Evolutionary conservation across 2,888 invertebrate species (phyloP), one percentile per base, ranked within the genome.

Genomic region (Diadegma fenestrale): DNA sequence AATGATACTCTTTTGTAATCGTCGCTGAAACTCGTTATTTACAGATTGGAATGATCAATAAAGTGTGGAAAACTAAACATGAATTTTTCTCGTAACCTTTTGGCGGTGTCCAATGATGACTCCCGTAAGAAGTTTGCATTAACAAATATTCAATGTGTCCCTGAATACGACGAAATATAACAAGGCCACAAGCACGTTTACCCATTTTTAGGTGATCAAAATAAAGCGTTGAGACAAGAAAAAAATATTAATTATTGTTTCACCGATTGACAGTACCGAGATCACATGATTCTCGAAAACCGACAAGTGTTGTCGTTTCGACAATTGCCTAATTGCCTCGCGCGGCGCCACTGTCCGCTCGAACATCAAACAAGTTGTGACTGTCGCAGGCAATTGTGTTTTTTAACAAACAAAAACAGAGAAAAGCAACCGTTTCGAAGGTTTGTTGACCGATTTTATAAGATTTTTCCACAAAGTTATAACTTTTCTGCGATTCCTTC

Each of bases 91-190:
- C 41, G 75, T 81, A 94, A 95, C 98, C 99, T 96, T 99, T 99
- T 41, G 99, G 99, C 1, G 99, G 97, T 61, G 98, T 98, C 99
- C 99, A 99, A 92, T 99, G 99, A 93, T 96, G 96, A 88, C 96
- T 94, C 0, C 97, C 97, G 92, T 99, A 98, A 0, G 98, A 98
- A 17, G 98, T 96, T 95, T 98, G 97, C 89, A 99, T 94, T 86
- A 98, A 91, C 37, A 99, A 95, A 94, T 97, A 99, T 92, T 98
- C 96, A 83, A 97, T 95, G 86, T 95, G 94, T 87, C 95, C 94
- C 88, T 95, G 95, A 0, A 96, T 86, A 84, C 95, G 94, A 64
- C 97, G 95, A 94, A 97, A 98, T 90, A 99, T 96, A 1, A 99
- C 96, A 88, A 98, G 96, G 54, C 99, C 99, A 12, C 98, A 98